Evolutionary conservation across 2,888 invertebrate genomes (phyloP), one percentile per base, ranked within the genome.

Genomic region (Cephus runcator): DNA sequence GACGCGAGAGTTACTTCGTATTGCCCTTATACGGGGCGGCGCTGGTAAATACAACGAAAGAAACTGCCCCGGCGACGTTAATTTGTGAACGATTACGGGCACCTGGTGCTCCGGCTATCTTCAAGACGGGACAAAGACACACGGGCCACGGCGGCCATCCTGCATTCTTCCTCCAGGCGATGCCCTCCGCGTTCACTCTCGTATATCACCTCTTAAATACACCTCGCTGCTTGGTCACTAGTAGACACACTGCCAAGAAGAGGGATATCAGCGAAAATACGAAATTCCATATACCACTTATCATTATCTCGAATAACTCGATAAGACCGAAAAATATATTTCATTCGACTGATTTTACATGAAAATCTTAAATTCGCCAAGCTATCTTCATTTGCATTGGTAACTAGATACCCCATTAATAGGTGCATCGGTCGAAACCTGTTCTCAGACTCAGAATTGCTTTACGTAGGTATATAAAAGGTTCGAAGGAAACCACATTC

Each of bases 81-180:
- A 90, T 90, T 90, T 88, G 89, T 88, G 90, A 91, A 89, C 90
- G 89, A 91, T 91, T 90, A 90, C 89, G 86, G 85, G 87, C 90
- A 90, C 89, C 90, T 89, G 90, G 87, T 87, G 84, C 83, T 78
- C 79, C 80, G 73, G 12, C 75, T 74, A 35, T 74, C 74, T 74
- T 78, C 77, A 77, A 80, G 76, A 83, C 79, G 82, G 82, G 85
- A 88, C 85, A 87, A 85, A 87, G 88, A 87, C 83, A 80, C 81
- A 81, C 79, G 33, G 77, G 34, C 78, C 77, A 79, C 80, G 86
- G 84, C 88, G 85, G 87, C 88, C 86, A 87, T 85, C 83, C 85
- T 82, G 83, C 83, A 88, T 88, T 88, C 88, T 88, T 88, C 74
- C 76, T 75, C 40, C 73, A 34, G 35, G 9, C 74, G 74, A 74